These are phyloP conservation scores for Philereme transversata DNA, from an alignment of 2,888 invertebrate genomes.

Conservation along the genomic window DNA sequence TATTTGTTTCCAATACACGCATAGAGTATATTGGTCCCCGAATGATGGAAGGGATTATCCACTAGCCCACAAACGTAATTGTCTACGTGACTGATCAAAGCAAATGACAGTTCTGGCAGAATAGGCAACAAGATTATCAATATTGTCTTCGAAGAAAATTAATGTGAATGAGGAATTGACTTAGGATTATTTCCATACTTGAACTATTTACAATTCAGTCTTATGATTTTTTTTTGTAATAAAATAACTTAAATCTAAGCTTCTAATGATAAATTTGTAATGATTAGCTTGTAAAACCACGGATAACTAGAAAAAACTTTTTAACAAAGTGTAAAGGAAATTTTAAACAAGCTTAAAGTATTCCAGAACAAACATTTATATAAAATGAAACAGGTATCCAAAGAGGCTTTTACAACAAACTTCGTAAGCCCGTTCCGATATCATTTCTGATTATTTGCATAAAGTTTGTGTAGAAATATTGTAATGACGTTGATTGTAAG, in stretches of 20 bases:
- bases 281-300: background rate
- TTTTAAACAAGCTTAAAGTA: slow-evolving; percentile 40
- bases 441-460: slow-evolving; percentile 39
- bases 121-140: slow-evolving; percentile 11
- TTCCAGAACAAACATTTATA: slow-evolving; percentile 41
- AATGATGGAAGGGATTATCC: slow-evolving; percentile 40
- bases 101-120: slow-evolving; percentile 30
- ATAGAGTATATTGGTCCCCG: slow-evolving; percentile 33
- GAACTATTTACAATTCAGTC: too few relatives aligned
- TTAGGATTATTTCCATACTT: too few relatives aligned
- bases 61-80: slow-evolving; percentile 40
- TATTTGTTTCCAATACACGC: slow-evolving; percentile 39
- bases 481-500: background rate
- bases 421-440: slow-evolving; percentile 41
- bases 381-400: slow-evolving; percentile 40
- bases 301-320: background rate
- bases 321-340: slow-evolving; percentile 16
- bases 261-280: too few relatives aligned
- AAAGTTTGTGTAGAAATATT: slow-evolving; percentile 30
- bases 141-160: slow-evolving; percentile 6
- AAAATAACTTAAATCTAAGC: too few relatives aligned
- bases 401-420: slow-evolving; percentile 35
- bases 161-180: background rate
- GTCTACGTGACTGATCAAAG: slow-evolving; percentile 43
- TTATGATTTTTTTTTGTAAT: too few relatives aligned